Evolutionary conservation across 2,888 invertebrate genomes (phyloP).

Genomic region (Xanthia icteritia): DNA sequence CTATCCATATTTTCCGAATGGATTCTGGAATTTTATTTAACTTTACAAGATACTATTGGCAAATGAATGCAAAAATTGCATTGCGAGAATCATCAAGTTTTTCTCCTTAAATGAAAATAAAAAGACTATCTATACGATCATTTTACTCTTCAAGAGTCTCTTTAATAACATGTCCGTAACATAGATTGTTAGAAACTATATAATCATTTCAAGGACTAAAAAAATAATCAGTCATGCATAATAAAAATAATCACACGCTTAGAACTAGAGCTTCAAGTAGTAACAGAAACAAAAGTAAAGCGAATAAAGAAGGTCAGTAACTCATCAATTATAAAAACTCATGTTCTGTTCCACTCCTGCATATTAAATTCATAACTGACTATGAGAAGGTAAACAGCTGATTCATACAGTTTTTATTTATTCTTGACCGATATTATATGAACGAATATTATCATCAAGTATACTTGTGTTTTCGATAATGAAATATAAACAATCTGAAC

Average conservation of each 20-base stretch:
- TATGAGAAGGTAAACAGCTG: constrained; percentile 48
- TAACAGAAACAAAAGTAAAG: constrained; percentile 26
- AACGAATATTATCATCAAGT: background rate
- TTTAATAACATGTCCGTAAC: constrained; percentile 11
- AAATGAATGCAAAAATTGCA: background rate
- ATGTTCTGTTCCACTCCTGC: constrained; percentile 27
- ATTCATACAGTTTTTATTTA: constrained; percentile 19
- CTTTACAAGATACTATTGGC: background rate
- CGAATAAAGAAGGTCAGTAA: constrained; percentile 43
- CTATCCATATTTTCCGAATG: background rate
- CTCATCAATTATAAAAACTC: constrained; percentile 28
- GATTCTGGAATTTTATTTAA: background rate
- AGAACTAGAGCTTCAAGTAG: constrained; percentile 9
- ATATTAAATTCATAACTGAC: constrained; percentile 25
- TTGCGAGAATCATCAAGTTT: no score
- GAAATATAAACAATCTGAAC: constrained; percentile 6
- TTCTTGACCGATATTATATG: constrained; percentile 38
- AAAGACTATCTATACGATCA: background rate
- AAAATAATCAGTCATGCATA: background rate
- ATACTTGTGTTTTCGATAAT: background rate
- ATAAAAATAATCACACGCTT: constrained; percentile 21
- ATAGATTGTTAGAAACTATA: background rate
- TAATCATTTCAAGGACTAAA: constrained; percentile 9
- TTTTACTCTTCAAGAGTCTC: background rate
- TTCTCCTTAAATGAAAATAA: background rate